These are phyloP conservation scores for Leucoptera coffeella DNA, from an alignment of 2,888 invertebrate species.

Conservation along the genomic window DNA sequence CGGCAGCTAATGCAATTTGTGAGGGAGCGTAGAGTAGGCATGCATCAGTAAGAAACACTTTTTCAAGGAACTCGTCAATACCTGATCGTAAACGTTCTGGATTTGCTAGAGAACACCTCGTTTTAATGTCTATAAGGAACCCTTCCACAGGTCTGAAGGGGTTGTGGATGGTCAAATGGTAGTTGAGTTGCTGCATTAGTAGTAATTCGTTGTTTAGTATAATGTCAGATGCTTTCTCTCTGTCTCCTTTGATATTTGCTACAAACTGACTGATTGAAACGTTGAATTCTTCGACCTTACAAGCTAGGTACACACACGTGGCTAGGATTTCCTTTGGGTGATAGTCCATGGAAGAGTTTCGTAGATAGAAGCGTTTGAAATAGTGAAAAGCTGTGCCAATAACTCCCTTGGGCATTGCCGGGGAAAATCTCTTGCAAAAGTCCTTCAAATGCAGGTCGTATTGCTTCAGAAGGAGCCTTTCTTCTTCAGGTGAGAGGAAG, in stretches of 20 bases:
- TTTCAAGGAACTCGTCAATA: conserved; percentile 86
- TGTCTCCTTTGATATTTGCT: conserved; percentile 84
- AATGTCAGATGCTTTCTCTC: conserved; percentile 87
- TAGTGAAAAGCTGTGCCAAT: conserved; percentile 92
- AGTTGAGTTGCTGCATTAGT: conserved; percentile 91
- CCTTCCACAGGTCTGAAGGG: conserved; percentile 95
- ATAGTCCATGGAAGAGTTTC: conserved; percentile 95
- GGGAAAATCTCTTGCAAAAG: conserved; percentile 87
- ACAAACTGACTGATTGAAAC: conserved; percentile 95
- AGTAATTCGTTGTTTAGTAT: conserved; percentile 91
- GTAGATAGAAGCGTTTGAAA: conserved; percentile 92
- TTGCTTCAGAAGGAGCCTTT: conserved; percentile 71
- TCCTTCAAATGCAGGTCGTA: conserved; percentile 85
- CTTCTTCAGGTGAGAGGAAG: conserved; percentile 81
- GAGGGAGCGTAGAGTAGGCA: conserved; percentile 91
- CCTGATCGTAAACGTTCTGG: conserved; percentile 78
- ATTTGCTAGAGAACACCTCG: conserved; percentile 70
- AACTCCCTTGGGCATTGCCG: conserved; percentile 90
- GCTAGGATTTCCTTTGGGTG: conserved; percentile 96
- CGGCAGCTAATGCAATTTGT: conserved; percentile 88
- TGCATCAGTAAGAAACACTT: conserved; percentile 84
- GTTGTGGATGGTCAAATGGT: conserved; percentile 92
- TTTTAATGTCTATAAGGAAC: conserved; percentile 93
- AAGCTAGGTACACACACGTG: conserved; percentile 89
- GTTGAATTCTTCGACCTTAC: conserved; percentile 98